Conservation (phyloP, 2,113 vertebrate genomes). For the Pimephales promelas region DNA sequence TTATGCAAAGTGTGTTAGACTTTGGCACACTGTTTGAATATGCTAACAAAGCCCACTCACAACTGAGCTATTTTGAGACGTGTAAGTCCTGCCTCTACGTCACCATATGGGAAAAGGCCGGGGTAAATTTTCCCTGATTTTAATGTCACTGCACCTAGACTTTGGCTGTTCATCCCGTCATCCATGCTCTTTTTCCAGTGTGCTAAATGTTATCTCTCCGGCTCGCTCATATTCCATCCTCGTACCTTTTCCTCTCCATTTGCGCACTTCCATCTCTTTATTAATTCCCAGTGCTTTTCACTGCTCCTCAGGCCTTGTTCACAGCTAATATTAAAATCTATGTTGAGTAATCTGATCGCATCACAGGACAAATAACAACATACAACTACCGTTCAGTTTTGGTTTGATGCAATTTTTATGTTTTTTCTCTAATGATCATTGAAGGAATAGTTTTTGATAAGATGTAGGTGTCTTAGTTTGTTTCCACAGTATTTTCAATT, state of each 20-base stretch:
- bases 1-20: conserved; percentile 31
- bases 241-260: conserved; percentile 28
- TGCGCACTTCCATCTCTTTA: neutral
- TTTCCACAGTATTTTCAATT: too few relatives aligned
- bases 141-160: neutral
- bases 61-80: conserved; percentile 23
- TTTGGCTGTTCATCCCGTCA: conserved; percentile 11
- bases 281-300: neutral
- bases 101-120: neutral
- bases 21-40: conserved; percentile 7
- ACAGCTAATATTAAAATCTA: conserved; percentile 8
- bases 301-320: neutral
- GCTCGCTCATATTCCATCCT: conserved; percentile 41
- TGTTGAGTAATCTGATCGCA: neutral
- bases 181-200: conserved; percentile 40
- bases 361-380: neutral
- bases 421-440: neutral
- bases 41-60: neutral
- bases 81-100: neutral
- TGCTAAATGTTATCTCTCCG: conserved; percentile 44
- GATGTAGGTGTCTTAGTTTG: too few relatives aligned
- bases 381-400: neutral
- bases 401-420: neutral
- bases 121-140: neutral
- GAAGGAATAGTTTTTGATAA: too few relatives aligned